Evolutionary conservation across 1,140 invertebrate species (phyloP).

Genomic region (Leptinotarsa undecemlineata): DNA sequence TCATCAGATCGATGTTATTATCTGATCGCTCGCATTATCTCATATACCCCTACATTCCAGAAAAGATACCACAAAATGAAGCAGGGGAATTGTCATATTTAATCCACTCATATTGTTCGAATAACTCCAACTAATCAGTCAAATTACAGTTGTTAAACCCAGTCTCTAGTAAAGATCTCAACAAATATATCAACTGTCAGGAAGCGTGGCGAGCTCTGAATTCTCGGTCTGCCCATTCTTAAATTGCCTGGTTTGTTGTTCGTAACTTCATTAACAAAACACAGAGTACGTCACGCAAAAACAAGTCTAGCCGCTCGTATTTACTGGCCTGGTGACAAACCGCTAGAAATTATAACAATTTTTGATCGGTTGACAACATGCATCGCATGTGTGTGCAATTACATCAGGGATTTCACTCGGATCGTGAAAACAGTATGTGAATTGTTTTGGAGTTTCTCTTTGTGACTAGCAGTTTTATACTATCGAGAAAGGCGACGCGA

Average conservation of each 20-base stretch:
- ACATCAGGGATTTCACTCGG: not conserved
- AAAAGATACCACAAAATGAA: no score
- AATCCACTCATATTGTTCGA: no score
- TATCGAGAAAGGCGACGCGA: no score
- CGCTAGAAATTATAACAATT: not conserved
- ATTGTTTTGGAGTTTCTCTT: not conserved
- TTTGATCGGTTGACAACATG: slow-evolving; percentile 1
- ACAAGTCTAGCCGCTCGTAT: slow-evolving; percentile 1
- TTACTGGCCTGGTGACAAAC: not conserved
- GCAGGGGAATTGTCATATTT: no score
- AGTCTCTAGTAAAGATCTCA: no score
- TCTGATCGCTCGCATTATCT: no score
- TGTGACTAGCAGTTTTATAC: not conserved
- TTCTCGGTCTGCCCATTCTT: not conserved
- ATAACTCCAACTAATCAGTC: no score
- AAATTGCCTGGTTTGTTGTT: not conserved
- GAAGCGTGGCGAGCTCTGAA: no score
- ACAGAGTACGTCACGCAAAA: not conserved
- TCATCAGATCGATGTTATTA: no score
- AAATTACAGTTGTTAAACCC: no score
- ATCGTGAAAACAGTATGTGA: not conserved
- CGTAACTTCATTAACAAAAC: not conserved
- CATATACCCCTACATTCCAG: no score
- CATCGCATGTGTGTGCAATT: slow-evolving; percentile 2
- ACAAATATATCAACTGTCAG: not conserved